These are phyloP conservation scores for Trialeurodes vaporariorum DNA, from an alignment of 1,140 invertebrate genomes.

Conservation along the genomic window DNA sequence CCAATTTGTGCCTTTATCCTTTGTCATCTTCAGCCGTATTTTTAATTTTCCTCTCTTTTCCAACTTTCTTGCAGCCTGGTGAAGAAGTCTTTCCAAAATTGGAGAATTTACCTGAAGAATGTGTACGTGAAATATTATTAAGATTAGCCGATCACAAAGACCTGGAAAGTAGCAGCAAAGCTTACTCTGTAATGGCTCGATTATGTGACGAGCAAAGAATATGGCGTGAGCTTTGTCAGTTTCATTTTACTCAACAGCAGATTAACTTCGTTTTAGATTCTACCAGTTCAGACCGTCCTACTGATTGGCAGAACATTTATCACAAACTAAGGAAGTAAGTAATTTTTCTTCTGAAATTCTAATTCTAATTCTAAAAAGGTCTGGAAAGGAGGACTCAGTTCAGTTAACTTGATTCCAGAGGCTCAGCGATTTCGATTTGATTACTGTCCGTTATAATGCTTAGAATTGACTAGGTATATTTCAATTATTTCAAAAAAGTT, in stretches of 20 bases:
- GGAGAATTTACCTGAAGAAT: slow-evolving; percentile 84
- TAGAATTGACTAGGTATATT: too few relatives aligned
- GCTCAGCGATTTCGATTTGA: too few relatives aligned
- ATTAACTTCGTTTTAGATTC: slow-evolving; percentile 52
- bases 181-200: slow-evolving; percentile 58
- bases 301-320: slow-evolving; percentile 60
- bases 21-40: too few relatives aligned
- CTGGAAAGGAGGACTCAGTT: too few relatives aligned
- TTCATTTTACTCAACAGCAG: slow-evolving; percentile 84
- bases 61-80: slow-evolving; percentile 48
- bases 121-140: slow-evolving; percentile 78
- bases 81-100: slow-evolving; percentile 72
- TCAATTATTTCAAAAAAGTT: too few relatives aligned
- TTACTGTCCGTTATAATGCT: too few relatives aligned
- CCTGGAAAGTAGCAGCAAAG: slow-evolving; percentile 58
- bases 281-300: slow-evolving; percentile 16
- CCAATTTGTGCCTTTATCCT: too few relatives aligned
- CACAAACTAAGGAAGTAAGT: slow-evolving; percentile 57
- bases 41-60: too few relatives aligned
- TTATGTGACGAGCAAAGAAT: slow-evolving; percentile 78
- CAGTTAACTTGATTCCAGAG: too few relatives aligned
- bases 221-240: slow-evolving; percentile 81
- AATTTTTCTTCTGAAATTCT: slow-evolving; percentile 11
- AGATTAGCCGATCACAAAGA: slow-evolving; percentile 85
- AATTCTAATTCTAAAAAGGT: neutral